Percentiles rank a stretch among this genome's conserved stretches.
These are phyloP conservation scores for Eurytoma adleriae DNA, from an alignment of 2,888 invertebrate genomes.

Conservation along the genomic window DNA sequence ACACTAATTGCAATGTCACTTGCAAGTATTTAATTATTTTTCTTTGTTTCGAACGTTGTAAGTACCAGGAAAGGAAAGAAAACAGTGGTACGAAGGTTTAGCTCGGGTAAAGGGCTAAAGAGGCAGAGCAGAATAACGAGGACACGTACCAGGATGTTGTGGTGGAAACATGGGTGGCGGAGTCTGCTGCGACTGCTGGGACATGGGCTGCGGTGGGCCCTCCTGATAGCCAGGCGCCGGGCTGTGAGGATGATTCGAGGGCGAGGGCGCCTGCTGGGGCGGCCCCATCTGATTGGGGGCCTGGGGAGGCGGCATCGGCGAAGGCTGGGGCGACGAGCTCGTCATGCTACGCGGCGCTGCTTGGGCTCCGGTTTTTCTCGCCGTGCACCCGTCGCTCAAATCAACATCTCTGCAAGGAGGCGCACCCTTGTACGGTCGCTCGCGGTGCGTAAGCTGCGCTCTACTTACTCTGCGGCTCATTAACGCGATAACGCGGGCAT, in stretches of 20 bases:
- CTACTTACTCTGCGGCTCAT: constrained; percentile 53
- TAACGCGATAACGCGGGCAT: constrained; percentile 35
- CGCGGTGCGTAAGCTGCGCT: constrained; percentile 47
- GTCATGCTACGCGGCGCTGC: constrained; percentile 79
- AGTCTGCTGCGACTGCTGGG: constrained; percentile 57
- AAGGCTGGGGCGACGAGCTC: constrained; percentile 90
- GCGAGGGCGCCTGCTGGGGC: constrained; percentile 85
- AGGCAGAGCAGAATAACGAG: background rate
- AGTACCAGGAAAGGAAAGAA: no score
- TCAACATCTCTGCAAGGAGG: constrained; percentile 52
- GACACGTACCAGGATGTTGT: constrained; percentile 57
- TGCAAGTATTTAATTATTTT: no score
- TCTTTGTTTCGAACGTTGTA: no score
- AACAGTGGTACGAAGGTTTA: no score
- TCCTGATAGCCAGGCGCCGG: constrained; percentile 67
- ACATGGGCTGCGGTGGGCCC: constrained; percentile 61
- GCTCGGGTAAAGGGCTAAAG: background rate
- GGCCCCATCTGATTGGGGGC: constrained; percentile 91
- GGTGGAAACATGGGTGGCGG: constrained; percentile 66
- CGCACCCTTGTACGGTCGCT: constrained; percentile 51
- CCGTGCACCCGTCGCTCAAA: constrained; percentile 36
- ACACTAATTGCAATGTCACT: no score
- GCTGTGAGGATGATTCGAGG: constrained; percentile 74
- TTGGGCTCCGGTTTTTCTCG: constrained; percentile 48
- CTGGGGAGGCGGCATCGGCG: constrained; percentile 90